Evolutionary conservation across 2,113 vertebrate species (phyloP), one percentile per base, ranked within the genome.

Genomic region (Sturnira hondurensis): DNA sequence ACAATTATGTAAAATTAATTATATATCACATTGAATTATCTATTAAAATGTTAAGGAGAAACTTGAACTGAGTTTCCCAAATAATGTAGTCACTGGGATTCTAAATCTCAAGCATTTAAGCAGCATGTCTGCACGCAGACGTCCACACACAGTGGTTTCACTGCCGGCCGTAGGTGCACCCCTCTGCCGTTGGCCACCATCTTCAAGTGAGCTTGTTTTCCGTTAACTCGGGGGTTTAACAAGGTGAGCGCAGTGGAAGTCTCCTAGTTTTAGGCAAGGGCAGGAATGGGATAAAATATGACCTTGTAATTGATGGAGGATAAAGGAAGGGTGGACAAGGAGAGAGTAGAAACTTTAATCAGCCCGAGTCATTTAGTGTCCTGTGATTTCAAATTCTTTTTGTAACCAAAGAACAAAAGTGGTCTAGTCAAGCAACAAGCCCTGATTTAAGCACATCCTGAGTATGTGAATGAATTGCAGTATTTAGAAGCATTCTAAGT

Each of bases 21-120:
- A 54, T 74, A 31, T 52, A 41, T 90, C 12, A 22, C 33, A 71
- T 43, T 43, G 43, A 43, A 43, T 43, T 43, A 43, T 84, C 7
- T 94, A 67, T 77, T 58, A 67, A 91, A 92, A 84, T 74, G 71
- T 61, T 96, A 87, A 87, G 26, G 33, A 92, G 38, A 87, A 80
- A 90, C 52, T 83, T 88, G 33, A 38, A 77, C 52, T 84, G 61
- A 41, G 61, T 54, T 93, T 96, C 14, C 4, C 26, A 94, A 95
- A 58, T 91, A 91, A 61, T 19, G 15, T 83, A 47, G 13, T 83
- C 33, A 56, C 28, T 70, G 20, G 26, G 26, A 13, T 9, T 90
- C 70, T 56, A 4, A 50, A 74, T 56, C 74, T 84, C 80, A 26
- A 50, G 43, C 80, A 77, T 84, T 89, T 80, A 89, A 81, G 26